These are phyloP conservation scores for Catotricha subobsoleta DNA, from an alignment of 2,888 invertebrate species.

Conservation along the genomic window DNA sequence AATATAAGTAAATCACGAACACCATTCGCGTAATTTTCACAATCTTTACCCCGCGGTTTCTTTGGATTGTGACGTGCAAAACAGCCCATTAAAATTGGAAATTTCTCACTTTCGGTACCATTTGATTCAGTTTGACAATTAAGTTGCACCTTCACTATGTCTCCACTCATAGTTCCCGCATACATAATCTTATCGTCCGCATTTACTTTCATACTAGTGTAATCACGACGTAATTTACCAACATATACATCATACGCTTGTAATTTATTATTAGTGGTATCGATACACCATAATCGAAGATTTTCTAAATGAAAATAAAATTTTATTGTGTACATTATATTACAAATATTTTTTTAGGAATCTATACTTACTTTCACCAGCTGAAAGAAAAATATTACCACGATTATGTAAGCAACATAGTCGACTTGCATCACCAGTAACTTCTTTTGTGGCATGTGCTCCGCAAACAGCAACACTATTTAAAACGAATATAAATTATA, in stretches of 20 bases:
- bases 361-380: constrained; percentile 41
- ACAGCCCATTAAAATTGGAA: constrained; percentile 33
- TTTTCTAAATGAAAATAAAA: constrained; percentile 30
- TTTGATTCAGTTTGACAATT: constrained; percentile 38
- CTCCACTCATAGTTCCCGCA: constrained; percentile 72
- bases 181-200: constrained; percentile 53
- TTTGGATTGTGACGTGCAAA: constrained; percentile 29
- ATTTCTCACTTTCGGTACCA: constrained; percentile 15
- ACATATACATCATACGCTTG: constrained; percentile 54
- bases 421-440: constrained; percentile 50
- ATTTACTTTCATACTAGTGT: constrained; percentile 55
- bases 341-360: not conserved
- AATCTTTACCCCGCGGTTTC: constrained; percentile 26
- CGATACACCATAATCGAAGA: constrained; percentile 57
- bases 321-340: not conserved
- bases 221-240: constrained; percentile 58
- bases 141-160: constrained; percentile 33
- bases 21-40: constrained; percentile 26
- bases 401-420: constrained; percentile 36
- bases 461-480: constrained; percentile 41
- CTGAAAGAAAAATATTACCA: constrained; percentile 50
- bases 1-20: constrained; percentile 46
- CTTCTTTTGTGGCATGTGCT: constrained; percentile 40
- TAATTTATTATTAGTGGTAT: constrained; percentile 48
- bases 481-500: not conserved